Evolutionary conservation across 2,888 invertebrate genomes (phyloP).

Genomic region (Hofmannophila pseudospretella): DNA sequence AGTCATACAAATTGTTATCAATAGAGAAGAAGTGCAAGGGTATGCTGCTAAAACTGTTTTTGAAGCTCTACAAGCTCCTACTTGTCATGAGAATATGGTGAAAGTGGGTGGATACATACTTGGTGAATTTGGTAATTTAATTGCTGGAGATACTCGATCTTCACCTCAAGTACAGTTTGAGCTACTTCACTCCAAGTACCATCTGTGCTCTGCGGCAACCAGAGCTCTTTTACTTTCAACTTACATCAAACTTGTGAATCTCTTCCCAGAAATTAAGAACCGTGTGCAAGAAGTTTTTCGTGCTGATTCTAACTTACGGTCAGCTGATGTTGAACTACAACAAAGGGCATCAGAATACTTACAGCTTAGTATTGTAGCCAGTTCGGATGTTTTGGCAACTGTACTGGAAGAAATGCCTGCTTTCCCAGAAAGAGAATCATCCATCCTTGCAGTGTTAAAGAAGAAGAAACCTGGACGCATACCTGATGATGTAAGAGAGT

Average conservation of each 20-base stretch:
- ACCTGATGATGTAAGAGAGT: conserved; percentile 91
- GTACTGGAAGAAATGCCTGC: conserved; percentile 99
- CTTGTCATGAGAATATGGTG: conserved; percentile 99
- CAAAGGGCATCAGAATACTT: conserved; percentile 99
- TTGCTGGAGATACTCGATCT: conserved; percentile 98
- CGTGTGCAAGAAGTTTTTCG: conserved; percentile 97
- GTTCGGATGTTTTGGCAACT: conserved; percentile 97
- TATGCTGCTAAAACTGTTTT: conserved; percentile 99
- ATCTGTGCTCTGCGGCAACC: conserved; percentile 97
- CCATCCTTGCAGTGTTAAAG: conserved; percentile 97
- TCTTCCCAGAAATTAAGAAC: conserved; percentile 98
- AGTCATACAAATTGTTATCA: conserved; percentile 99
- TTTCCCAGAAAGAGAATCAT: conserved; percentile 98
- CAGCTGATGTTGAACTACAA: conserved; percentile 98
- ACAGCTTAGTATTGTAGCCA: conserved; percentile 96
- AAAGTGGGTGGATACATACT: conserved; percentile 99
- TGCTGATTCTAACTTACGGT: conserved; percentile 96
- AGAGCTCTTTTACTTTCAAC: conserved; percentile 97
- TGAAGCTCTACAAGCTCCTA: conserved; percentile 98
- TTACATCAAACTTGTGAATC: conserved; percentile 99
- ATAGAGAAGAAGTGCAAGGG: conserved; percentile 99
- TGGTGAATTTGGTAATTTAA: conserved; percentile 99
- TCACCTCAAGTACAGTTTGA: conserved; percentile 99
- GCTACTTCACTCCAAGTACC: conserved; percentile 98
- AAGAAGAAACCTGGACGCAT: conserved; percentile 98